Conservation (phyloP, 2,888 invertebrate genomes). For the Clusia tigrina region DNA sequence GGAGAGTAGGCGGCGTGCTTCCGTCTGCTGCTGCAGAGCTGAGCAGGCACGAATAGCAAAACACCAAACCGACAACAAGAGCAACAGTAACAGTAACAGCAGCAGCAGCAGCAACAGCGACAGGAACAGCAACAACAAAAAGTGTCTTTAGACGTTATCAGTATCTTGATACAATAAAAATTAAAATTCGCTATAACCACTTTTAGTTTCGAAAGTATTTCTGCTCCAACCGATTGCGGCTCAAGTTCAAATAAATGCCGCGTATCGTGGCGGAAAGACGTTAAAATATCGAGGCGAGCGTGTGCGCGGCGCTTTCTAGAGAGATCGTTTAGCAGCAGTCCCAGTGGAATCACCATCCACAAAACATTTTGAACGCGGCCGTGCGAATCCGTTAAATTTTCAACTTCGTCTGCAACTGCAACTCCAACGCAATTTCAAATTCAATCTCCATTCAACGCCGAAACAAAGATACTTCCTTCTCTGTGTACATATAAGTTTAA, state of each 20-base stretch:
- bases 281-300: no score
- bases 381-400: no score
- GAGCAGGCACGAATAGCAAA: not conserved
- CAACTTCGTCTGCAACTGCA: no score
- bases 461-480: no score
- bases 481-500: no score
- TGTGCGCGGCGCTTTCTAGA: no score
- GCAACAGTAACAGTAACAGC: not conserved
- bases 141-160: not conserved
- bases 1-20: not conserved
- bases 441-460: no score
- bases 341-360: no score
- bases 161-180: conserved; percentile 9
- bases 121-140: not conserved
- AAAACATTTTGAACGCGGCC: no score
- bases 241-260: conserved; percentile 46
- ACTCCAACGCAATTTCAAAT: no score
- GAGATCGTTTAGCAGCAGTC: no score
- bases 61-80: not conserved
- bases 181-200: not conserved
- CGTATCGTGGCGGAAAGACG: conserved; percentile 32
- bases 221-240: conserved; percentile 47
- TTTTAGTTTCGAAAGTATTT: conserved; percentile 44
- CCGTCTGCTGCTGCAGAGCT: not conserved
- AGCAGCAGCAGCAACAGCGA: not conserved